These are phyloP conservation scores for Luidia sarsii DNA, from an alignment of 53 echinoderm and acorn worm species.

Conservation along the genomic window DNA sequence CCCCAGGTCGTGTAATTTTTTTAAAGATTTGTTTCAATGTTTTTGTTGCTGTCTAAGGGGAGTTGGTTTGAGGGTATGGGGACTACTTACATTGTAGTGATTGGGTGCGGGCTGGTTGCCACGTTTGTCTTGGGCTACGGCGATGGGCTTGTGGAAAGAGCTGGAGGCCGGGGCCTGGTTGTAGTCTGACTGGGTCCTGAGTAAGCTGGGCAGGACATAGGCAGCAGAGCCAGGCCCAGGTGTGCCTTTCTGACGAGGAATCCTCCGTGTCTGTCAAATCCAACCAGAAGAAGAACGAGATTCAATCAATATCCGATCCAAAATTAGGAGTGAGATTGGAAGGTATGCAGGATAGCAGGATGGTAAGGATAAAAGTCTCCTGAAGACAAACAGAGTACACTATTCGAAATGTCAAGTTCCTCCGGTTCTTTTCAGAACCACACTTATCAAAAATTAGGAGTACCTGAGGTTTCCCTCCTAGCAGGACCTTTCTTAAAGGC, in stretches of 20 bases:
- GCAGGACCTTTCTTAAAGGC: too few species aligned
- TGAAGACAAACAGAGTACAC: too few species aligned
- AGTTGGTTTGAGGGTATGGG: too few species aligned
- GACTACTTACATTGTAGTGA: constrained; percentile 83
- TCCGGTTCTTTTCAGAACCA: too few species aligned
- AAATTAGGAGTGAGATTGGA: too few species aligned
- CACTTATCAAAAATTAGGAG: too few species aligned
- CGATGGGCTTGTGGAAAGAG: constrained; percentile 88
- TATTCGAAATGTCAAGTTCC: too few species aligned
- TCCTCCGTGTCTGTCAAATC: constrained; percentile 57
- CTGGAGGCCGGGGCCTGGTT: constrained; percentile 71
- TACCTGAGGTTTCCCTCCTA: too few species aligned
- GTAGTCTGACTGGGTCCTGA: constrained; percentile 82
- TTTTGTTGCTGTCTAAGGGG: background rate
- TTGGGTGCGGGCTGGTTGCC: constrained; percentile 82
- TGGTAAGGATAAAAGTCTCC: too few species aligned
- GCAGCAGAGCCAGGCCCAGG: constrained; percentile 88
- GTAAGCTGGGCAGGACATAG: constrained; percentile 82
- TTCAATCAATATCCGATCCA: too few species aligned
- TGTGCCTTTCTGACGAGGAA: constrained; percentile 66
- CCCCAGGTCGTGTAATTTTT: background rate
- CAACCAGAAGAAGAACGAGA: background rate
- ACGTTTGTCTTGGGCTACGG: constrained; percentile 71
- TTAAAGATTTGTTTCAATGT: background rate
- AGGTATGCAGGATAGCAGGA: too few species aligned